Evolutionary conservation across 2,888 invertebrate genomes (phyloP).

Genomic region (Synanthedon formicaeformis): DNA sequence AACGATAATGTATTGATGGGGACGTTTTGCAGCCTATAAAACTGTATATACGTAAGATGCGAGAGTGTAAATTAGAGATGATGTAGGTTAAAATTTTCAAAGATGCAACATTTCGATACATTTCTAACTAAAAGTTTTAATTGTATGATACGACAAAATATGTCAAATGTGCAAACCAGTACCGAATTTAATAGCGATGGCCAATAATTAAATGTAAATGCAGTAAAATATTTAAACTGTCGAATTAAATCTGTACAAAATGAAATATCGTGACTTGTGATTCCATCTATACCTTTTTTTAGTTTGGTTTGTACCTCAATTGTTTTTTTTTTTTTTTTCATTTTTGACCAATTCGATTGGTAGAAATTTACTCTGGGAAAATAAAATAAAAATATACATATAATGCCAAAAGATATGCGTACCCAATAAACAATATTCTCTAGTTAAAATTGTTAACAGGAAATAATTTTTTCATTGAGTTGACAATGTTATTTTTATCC

Average conservation of each 20-base stretch:
- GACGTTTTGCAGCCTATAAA: background rate
- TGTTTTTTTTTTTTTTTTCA: too few relatives aligned
- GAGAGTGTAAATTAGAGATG: constrained; percentile 8
- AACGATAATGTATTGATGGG: constrained; percentile 18
- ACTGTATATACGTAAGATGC: constrained; percentile 58
- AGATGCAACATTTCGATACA: constrained; percentile 18
- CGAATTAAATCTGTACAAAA: constrained; percentile 71
- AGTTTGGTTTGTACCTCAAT: background rate
- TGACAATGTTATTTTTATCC: too few relatives aligned
- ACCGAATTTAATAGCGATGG: constrained; percentile 58
- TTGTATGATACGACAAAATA: constrained; percentile 1
- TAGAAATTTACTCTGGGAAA: too few relatives aligned
- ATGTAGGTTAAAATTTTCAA: constrained; percentile 20
- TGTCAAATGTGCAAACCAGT: constrained; percentile 38
- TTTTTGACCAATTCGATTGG: too few relatives aligned
- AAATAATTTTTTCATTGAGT: too few relatives aligned
- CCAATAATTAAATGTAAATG: constrained; percentile 57
- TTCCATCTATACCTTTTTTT: constrained; percentile 26
- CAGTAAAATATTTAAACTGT: constrained; percentile 66
- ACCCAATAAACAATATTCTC: too few relatives aligned
- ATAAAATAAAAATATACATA: too few relatives aligned
- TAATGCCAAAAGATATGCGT: too few relatives aligned
- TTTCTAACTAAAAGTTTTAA: constrained; percentile 4
- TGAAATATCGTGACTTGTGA: constrained; percentile 47
- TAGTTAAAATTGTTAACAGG: too few relatives aligned